Conservation (phyloP, 1,140 invertebrate species). For the Trachymyrmex cornetzi region DNA sequence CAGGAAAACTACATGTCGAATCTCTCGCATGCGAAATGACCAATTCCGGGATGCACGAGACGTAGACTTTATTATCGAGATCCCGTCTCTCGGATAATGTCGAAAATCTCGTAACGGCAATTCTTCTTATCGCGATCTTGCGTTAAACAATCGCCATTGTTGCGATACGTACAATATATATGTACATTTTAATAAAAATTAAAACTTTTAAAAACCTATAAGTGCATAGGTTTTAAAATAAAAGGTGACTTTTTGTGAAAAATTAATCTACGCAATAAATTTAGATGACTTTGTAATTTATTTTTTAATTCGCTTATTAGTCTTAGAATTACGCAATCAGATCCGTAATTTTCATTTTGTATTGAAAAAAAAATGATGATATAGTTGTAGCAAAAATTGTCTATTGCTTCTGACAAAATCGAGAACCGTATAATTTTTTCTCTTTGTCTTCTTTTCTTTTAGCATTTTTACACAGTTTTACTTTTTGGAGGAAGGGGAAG, state of each 20-base stretch:
- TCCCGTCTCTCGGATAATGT: not conserved
- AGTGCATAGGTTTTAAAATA: not conserved
- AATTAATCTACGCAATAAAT: not conserved
- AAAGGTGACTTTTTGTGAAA: not conserved
- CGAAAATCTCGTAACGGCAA: not conserved
- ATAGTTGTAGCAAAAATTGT: too few species aligned
- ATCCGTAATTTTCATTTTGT: not conserved
- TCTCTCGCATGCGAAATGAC: not conserved
- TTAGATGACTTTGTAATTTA: not conserved
- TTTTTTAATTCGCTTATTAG: not conserved
- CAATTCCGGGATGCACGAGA: not conserved
- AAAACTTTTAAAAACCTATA: slow-evolving; percentile 3
- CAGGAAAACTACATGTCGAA: slow-evolving; percentile 32
- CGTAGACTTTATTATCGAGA: slow-evolving; percentile 9
- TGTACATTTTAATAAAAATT: slow-evolving; percentile 53
- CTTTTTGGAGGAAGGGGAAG: not conserved
- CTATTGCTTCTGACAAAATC: not conserved
- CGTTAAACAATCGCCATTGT: not conserved
- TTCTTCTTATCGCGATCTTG: not conserved
- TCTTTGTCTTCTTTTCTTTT: not conserved
- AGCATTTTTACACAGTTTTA: too few species aligned
- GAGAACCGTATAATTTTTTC: not conserved
- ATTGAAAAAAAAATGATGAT: too few species aligned
- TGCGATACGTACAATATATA: not conserved
- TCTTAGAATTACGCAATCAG: not conserved